phyloP scores from a whole-genome alignment of 1,140 invertebrate genomes.

The Cydia amplana region DNA sequence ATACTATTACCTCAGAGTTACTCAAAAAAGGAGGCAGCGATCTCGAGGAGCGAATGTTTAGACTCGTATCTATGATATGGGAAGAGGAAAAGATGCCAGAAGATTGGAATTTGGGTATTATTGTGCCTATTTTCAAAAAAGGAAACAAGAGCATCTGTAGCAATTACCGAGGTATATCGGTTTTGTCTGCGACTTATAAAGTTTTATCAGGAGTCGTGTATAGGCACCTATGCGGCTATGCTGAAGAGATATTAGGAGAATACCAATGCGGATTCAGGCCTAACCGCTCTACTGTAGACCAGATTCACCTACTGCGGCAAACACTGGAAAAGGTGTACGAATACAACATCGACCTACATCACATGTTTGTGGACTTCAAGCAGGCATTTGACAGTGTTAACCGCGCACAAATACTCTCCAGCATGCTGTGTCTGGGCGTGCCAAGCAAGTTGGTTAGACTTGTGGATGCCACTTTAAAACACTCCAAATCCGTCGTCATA shows the following conservation, averaged over 20 bases:
- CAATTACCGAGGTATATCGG: not conserved
- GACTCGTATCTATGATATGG: not conserved
- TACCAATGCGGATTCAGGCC: too few relatives aligned
- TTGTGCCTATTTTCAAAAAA: too few relatives aligned
- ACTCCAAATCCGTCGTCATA: not conserved
- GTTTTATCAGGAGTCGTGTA: constrained; percentile 7
- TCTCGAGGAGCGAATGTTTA: not conserved
- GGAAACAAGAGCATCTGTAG: not conserved
- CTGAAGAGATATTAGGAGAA: too few relatives aligned
- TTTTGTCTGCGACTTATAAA: constrained; percentile 12
- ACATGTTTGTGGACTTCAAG: too few relatives aligned
- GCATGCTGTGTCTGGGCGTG: not conserved
- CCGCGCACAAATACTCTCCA: not conserved
- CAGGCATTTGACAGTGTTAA: not conserved
- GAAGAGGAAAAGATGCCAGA: too few relatives aligned
- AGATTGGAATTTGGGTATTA: too few relatives aligned
- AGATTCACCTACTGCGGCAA: too few relatives aligned
- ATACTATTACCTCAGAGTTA: constrained; percentile 1
- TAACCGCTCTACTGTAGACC: too few relatives aligned
- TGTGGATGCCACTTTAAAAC: not conserved
- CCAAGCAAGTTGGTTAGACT: constrained; percentile 8
- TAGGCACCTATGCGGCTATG: not conserved
- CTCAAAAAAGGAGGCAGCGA: constrained; percentile 1
- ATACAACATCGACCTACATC: too few relatives aligned
- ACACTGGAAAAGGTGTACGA: too few relatives aligned